Percentiles rank a stretch among this genome's conserved stretches.
These are phyloP conservation scores for Apoda limacodes DNA, from an alignment of 2,888 invertebrate species.

Conservation along the genomic window DNA sequence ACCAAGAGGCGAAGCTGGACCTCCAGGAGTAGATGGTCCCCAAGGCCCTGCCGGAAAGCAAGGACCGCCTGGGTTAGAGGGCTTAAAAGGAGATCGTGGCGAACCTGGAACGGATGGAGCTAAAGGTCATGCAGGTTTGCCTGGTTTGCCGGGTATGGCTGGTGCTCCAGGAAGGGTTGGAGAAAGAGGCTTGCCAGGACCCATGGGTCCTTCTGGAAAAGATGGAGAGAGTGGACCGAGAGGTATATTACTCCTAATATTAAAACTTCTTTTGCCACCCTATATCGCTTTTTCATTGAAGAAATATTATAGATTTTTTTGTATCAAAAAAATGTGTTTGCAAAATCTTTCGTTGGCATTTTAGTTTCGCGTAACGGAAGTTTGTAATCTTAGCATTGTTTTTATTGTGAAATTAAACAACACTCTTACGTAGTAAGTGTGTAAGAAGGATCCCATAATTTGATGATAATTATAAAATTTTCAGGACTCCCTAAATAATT, in stretches of 20 bases:
- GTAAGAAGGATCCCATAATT: too few species aligned
- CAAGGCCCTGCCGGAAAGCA: conserved; percentile 83
- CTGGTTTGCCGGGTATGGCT: conserved; percentile 83
- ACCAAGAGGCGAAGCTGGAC: conserved; percentile 77
- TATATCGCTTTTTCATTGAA: too few species aligned
- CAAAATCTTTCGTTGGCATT: too few species aligned
- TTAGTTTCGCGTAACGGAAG: too few species aligned
- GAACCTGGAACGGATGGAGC: conserved; percentile 77
- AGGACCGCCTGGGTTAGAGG: conserved; percentile 81
- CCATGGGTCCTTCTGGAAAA: conserved; percentile 78
- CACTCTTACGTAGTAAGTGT: too few species aligned
- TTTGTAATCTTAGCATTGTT: too few species aligned
- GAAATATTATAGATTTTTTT: too few species aligned
- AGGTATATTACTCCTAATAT: conserved; percentile 57
- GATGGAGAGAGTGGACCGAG: conserved; percentile 80
- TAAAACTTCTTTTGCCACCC: too few species aligned
- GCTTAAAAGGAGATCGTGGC: conserved; percentile 72
- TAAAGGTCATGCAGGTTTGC: conserved; percentile 87
- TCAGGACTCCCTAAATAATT: too few species aligned
- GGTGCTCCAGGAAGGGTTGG: conserved; percentile 76
- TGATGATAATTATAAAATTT: too few species aligned
- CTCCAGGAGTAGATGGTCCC: conserved; percentile 80
- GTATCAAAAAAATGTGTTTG: too few species aligned
- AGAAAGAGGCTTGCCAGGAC: conserved; percentile 75
- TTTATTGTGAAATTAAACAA: too few species aligned